Evolutionary conservation across 2,888 invertebrate genomes (phyloP), one percentile per base, ranked within the genome.

Genomic region (Dicycla oo): DNA sequence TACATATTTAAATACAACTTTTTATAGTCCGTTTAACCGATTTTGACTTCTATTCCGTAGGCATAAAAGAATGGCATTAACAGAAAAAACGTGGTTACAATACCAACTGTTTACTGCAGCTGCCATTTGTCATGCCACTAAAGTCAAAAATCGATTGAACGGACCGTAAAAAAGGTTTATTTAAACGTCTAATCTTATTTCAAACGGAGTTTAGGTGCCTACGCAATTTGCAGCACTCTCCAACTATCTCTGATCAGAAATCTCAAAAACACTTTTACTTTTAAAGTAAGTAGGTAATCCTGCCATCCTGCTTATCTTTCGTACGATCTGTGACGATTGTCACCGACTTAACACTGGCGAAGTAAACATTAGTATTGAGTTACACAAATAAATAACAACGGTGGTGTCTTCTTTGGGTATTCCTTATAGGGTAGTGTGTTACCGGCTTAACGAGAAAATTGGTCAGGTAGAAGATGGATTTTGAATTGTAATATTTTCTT

Each of bases 221-320:
- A 34, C 34, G 51, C 63, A 69, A 69, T 61, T 69, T 45, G 26
- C 47, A 15, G 13, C 49, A 57, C 47, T 30, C 20, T 38, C 15
- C 23, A 26, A 23, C 51, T 47, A 81, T 77, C 76, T 63, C 2
- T 64, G 7, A 15, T 15, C 3, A 65, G 65, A 34, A 58, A 82
- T 82, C 82, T 66, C 20, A 77, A 60, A 75, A 81, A 78, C 82
- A 78, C 78, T 78, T 66, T 78, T 78, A 70, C 82, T 78, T 77
- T 69, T 13, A 49, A 53, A 53, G 53, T 13, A 62, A 40, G n/a
- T 63, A 67, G 8, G 38, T 38, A 38, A 38, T 38, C 38, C 8
- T 38, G 38, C 38, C 38, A 13, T 38, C 40, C 30, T 3, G 11
- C n/a, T 64, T 64, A 81, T 70, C 82, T 77, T 58, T 70, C 62